These are phyloP conservation scores for Gallinago media DNA, from an alignment of 2,113 vertebrate species.

Conservation along the genomic window DNA sequence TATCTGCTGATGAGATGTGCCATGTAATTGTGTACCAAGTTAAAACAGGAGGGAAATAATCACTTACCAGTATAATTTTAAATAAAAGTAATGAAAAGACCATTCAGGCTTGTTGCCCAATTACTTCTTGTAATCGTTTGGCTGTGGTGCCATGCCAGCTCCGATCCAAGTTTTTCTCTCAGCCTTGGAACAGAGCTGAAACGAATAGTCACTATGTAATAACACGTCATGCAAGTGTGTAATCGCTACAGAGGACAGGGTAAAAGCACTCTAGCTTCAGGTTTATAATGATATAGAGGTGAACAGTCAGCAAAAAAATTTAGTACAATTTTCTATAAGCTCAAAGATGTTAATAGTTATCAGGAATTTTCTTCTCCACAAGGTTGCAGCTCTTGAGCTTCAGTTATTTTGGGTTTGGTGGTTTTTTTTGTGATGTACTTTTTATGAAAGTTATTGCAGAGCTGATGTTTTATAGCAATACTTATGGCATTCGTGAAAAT, in stretches of 20 bases:
- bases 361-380: neutral
- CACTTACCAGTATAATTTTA: neutral
- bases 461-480: neutral
- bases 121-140: neutral
- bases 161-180: neutral
- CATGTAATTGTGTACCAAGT: neutral
- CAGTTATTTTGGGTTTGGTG: neutral
- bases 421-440: neutral
- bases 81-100: neutral
- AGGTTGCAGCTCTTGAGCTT: neutral
- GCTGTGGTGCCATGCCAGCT: neutral
- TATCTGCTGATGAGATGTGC: neutral
- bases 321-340: neutral
- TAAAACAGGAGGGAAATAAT: conserved; percentile 5
- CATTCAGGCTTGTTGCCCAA: neutral
- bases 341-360: neutral
- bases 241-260: neutral
- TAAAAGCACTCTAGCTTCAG: neutral
- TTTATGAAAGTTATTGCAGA: neutral
- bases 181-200: neutral
- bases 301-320: neutral
- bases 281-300: neutral
- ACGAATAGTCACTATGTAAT: neutral
- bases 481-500: neutral
- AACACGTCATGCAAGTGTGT: neutral